Conservation (phyloP, 1,140 invertebrate genomes). For the Drosophila auraria region DNA sequence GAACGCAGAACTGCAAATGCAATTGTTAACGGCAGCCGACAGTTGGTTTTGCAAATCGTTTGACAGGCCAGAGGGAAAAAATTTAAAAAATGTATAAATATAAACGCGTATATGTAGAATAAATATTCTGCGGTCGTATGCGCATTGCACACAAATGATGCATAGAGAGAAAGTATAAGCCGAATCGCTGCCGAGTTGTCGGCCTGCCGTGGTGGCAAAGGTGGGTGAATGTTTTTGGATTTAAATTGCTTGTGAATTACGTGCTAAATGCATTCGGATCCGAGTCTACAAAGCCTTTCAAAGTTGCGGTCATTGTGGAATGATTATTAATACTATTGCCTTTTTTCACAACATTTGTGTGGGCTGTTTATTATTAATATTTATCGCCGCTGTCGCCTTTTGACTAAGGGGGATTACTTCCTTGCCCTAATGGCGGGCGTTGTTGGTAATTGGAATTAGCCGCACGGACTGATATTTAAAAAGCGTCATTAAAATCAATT, state of each 20-base stretch:
- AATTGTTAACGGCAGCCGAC: conserved; percentile 67
- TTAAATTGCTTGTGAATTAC: conserved; percentile 80
- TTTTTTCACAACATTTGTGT: conserved; percentile 8
- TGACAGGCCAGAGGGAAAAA: conserved; percentile 63
- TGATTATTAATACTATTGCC: conserved; percentile 59
- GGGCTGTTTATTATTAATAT: conserved; percentile 37
- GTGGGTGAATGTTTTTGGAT: conserved; percentile 20
- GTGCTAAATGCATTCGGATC: conserved; percentile 63
- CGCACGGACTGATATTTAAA: conserved; percentile 36
- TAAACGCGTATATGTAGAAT: conserved; percentile 38
- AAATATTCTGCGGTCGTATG: conserved; percentile 66
- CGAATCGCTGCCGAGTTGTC: neutral
- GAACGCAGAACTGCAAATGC: conserved; percentile 67
- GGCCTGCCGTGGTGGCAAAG: neutral
- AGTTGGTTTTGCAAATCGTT: conserved; percentile 82
- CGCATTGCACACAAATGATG: conserved; percentile 54
- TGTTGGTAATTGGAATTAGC: conserved; percentile 63
- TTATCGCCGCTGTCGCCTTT: conserved; percentile 55
- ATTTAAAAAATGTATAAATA: conserved; percentile 62
- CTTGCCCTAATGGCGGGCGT: conserved; percentile 44
- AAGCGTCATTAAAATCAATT: conserved; percentile 66
- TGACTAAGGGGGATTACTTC: conserved; percentile 45
- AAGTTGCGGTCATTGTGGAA: conserved; percentile 62
- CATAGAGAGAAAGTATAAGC: conserved; percentile 36
- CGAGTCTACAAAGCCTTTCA: conserved; percentile 55